These are phyloP conservation scores for Aelia acuminata DNA, from an alignment of 2,888 invertebrate species.

Conservation along the genomic window DNA sequence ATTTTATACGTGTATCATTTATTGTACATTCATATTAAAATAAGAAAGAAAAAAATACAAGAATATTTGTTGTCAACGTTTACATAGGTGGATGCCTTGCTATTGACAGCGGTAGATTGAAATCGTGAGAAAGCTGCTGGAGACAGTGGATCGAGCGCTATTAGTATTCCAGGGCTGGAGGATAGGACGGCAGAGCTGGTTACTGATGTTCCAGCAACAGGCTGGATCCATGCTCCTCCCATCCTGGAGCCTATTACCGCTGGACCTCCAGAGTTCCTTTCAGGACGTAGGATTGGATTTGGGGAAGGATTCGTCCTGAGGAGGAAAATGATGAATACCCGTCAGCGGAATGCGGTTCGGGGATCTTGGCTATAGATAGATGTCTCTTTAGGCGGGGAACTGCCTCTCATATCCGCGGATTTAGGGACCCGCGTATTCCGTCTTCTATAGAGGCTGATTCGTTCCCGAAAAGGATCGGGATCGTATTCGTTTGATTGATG, in stretches of 20 bases:
- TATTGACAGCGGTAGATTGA: constrained; percentile 27
- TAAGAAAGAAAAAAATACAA: not conserved
- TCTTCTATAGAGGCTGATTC: not conserved
- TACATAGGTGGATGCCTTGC: not conserved
- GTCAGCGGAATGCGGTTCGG: not conserved
- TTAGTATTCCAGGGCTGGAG: not conserved
- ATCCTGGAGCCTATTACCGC: not conserved
- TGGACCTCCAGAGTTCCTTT: not conserved
- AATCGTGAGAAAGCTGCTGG: constrained; percentile 28
- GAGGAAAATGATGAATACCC: constrained; percentile 7
- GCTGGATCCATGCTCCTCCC: not conserved
- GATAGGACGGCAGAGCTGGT: not conserved
- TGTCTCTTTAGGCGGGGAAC: not conserved
- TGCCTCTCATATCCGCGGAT: not conserved
- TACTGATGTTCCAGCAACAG: constrained; percentile 17
- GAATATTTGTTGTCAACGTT: not conserved
- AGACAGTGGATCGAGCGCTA: not conserved
- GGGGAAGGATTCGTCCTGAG: not conserved
- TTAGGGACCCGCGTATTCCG: not conserved
- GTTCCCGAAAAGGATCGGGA: not conserved
- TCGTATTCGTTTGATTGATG: too few species aligned
- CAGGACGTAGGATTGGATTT: not conserved
- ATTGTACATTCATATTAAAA: not conserved
- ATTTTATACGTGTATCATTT: too few species aligned
- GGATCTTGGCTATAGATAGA: not conserved